Conservation (phyloP, 1,140 invertebrate genomes). For the Elymnias hypermnestra region DNA sequence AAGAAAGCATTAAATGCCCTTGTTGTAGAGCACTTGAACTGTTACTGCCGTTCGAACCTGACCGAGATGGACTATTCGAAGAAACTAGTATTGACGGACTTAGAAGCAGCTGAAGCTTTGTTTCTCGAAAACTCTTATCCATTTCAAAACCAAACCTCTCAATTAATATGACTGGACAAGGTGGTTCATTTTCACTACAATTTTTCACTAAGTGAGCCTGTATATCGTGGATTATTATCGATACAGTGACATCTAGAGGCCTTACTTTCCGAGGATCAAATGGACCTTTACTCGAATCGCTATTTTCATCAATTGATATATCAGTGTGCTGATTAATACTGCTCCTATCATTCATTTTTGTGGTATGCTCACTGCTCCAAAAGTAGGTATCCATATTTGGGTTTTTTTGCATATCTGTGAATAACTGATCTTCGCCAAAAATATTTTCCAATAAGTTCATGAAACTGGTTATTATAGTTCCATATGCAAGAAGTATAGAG, state of each 20-base stretch:
- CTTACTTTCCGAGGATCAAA: constrained; percentile 93
- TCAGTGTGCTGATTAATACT: constrained; percentile 72
- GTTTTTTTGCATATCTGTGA: constrained; percentile 92
- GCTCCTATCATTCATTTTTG: constrained; percentile 74
- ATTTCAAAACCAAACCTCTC: constrained; percentile 97
- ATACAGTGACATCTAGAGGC: constrained; percentile 93
- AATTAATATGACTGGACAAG: constrained; percentile 92
- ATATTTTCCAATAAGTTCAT: constrained; percentile 97
- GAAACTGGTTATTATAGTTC: constrained; percentile 91
- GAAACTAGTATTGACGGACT: constrained; percentile 92
- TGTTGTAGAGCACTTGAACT: constrained; percentile 84
- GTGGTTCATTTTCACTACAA: constrained; percentile 89
- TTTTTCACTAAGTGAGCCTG: constrained; percentile 95
- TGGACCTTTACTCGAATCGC: constrained; percentile 73
- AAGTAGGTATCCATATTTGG: constrained; percentile 68
- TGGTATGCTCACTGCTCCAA: constrained; percentile 66
- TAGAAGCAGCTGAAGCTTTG: constrained; percentile 91
- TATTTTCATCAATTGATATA: constrained; percentile 76
- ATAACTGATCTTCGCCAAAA: constrained; percentile 95
- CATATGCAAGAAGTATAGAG: constrained; percentile 92
- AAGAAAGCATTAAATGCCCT: constrained; percentile 93
- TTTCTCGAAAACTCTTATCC: constrained; percentile 94
- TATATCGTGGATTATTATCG: constrained; percentile 96
- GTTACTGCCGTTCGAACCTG: constrained; percentile 53
- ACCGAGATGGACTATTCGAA: constrained; percentile 82